Evolutionary conservation across 1,140 invertebrate genomes (phyloP), one percentile per base, ranked within the genome.

Genomic region (Papilio dardanus): DNA sequence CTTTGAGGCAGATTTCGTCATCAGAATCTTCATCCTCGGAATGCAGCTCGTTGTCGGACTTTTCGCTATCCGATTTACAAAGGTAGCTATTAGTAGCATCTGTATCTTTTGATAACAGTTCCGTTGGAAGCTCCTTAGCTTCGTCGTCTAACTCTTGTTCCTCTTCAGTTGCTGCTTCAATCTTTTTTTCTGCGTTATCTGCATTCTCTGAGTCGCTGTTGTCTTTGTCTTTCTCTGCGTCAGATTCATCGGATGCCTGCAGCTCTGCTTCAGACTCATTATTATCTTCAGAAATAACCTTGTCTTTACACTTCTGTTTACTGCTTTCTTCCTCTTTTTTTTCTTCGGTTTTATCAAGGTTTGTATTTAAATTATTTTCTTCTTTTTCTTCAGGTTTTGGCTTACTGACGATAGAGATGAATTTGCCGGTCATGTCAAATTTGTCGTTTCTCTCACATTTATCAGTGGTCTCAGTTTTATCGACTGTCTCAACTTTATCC

Each of bases 1-100:
- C 28, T 66, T 77, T 69, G 50, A 69, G 28, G 35, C 71, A 66
- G 12, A 78, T 10, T 35, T 82, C 81, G 3, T 76, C 76, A 19
- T 82, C 76, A 8, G 74, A 78, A 67, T 76, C 75, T 10, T 71
- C 68, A 46, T 74, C 71, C 30, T 83, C 84, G 28, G 79, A 76
- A 66, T 79, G 79, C 54, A 79, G 71, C 3, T 80, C 68, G 16
- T 77, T 76, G 19, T 77, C 35, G 65, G 31, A 74, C 7, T 73
- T 50, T 21, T 73, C 71, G 31, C 30, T 73, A 37, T 73, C 71
- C 10, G 71, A 73, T 73, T 73, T 58, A 16, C 28, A 7, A 35
- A 58, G 8, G 7, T 73, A 30, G 10, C n/a, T 58, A n/a, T 35
- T 30, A 16, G 58, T 58, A 31, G 24, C 42, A 35, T 33, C 46